A percentile compares a stretch with the other conserved stretches of the same genome.
Evolutionary conservation across 2,888 invertebrate genomes (phyloP).

Genomic region (Pogonocherus hispidulus): DNA sequence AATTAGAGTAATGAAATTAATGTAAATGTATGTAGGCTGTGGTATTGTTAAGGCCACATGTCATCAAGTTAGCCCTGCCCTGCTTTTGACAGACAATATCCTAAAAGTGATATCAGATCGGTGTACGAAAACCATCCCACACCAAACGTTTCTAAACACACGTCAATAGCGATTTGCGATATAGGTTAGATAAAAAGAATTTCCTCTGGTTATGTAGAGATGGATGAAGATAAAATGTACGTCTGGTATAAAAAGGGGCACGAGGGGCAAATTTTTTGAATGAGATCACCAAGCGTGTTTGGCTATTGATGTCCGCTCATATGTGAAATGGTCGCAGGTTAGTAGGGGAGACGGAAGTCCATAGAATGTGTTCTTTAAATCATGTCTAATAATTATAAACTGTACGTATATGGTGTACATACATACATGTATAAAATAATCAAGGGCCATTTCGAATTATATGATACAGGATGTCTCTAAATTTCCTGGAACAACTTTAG

Average conservation of each 20-base stretch:
- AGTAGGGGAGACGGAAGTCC: conserved; percentile 36
- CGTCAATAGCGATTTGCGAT: conserved; percentile 38
- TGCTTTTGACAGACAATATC: conserved; percentile 57
- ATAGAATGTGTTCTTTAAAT: background rate
- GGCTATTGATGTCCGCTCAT: conserved; percentile 77
- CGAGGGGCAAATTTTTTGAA: conserved; percentile 68
- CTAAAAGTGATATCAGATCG: conserved; percentile 58
- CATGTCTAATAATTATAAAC: background rate
- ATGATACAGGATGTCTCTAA: too few relatives aligned
- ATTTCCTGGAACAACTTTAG: too few relatives aligned
- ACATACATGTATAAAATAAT: background rate
- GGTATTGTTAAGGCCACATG: conserved; percentile 63
- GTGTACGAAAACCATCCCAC: conserved; percentile 43
- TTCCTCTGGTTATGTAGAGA: conserved; percentile 34
- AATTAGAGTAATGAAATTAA: conserved; percentile 66
- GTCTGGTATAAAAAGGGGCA: conserved; percentile 55
- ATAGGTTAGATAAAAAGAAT: conserved; percentile 33
- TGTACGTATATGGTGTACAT: background rate
- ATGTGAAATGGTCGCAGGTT: conserved; percentile 74
- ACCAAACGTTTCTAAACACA: conserved; percentile 37
- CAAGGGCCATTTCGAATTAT: too few relatives aligned
- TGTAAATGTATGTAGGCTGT: conserved; percentile 64
- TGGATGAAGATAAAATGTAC: conserved; percentile 34
- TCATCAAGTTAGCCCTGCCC: conserved; percentile 53
- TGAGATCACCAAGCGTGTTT: conserved; percentile 77